Evolutionary conservation across 2,113 vertebrate species (phyloP).

Genomic region (Sapayoa aenigma): DNA sequence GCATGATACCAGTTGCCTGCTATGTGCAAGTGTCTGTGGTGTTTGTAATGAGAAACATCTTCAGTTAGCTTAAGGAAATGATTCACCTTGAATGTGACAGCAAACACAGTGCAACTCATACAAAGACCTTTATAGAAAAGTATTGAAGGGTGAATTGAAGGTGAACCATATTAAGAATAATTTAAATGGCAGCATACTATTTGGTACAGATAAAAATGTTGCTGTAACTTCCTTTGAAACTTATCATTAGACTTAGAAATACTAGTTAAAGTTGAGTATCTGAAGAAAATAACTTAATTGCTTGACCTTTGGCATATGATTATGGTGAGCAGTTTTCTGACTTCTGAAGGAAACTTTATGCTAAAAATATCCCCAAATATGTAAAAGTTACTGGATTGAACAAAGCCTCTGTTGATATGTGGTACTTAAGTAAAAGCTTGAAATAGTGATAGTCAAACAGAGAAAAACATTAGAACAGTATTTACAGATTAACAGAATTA

Average conservation of each 20-base stretch:
- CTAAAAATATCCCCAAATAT: neutral
- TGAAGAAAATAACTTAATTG: neutral
- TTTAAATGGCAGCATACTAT: neutral
- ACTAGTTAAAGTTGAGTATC: neutral
- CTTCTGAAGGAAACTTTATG: neutral
- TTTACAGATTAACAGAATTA: neutral
- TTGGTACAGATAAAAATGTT: neutral
- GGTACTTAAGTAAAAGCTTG: neutral
- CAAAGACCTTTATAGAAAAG: neutral
- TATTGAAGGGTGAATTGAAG: neutral
- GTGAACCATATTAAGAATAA: neutral
- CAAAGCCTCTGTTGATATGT: neutral
- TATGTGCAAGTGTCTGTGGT: neutral
- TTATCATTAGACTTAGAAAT: neutral
- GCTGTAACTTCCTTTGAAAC: neutral
- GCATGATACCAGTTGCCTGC: neutral
- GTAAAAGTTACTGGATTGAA: neutral
- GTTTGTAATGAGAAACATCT: neutral
- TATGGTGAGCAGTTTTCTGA: neutral
- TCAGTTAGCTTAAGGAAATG: neutral
- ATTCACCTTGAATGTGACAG: neutral
- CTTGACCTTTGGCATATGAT: neutral
- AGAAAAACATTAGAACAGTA: neutral
- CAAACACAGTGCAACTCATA: neutral
- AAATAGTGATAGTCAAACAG: neutral